Conservation (phyloP, 2,888 invertebrate genomes). For the Formica aserva region DNA sequence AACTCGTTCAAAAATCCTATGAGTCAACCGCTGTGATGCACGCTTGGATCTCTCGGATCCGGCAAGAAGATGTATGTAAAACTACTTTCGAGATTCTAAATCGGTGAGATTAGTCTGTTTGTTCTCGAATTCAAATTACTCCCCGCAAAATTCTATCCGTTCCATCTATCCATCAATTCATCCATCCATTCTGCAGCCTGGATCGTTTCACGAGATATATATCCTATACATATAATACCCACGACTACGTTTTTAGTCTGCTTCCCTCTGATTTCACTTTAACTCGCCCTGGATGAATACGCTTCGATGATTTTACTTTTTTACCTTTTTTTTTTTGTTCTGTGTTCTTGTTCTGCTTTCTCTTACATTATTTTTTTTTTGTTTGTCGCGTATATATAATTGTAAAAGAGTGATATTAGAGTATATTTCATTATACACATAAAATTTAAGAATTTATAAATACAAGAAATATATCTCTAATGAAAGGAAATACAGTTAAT, state of each 20-base stretch:
- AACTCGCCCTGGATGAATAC: neutral
- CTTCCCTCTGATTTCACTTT: conserved; percentile 11
- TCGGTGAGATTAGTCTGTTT: conserved; percentile 49
- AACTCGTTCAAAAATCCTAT: conserved; percentile 19
- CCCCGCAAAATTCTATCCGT: conserved; percentile 22
- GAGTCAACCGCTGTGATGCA: conserved; percentile 19
- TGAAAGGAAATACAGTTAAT: neutral
- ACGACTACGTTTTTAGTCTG: neutral
- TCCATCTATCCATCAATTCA: conserved; percentile 1
- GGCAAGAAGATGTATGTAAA: conserved; percentile 19
- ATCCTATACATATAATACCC: neutral
- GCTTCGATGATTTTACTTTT: neutral
- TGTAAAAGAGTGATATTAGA: neutral
- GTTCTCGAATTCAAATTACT: conserved; percentile 31
- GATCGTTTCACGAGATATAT: conserved; percentile 44
- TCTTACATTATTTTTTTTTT: neutral
- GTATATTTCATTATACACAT: neutral
- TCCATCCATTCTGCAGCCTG: neutral
- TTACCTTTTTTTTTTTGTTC: neutral
- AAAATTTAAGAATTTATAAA: conserved; percentile 1
- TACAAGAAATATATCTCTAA: neutral
- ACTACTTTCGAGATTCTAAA: conserved; percentile 48
- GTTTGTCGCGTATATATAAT: neutral
- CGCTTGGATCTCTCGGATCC: conserved; percentile 26
- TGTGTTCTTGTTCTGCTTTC: neutral